Evolutionary conservation across 2,888 invertebrate species (phyloP).

Genomic region (Ptychoptera contaminata): DNA sequence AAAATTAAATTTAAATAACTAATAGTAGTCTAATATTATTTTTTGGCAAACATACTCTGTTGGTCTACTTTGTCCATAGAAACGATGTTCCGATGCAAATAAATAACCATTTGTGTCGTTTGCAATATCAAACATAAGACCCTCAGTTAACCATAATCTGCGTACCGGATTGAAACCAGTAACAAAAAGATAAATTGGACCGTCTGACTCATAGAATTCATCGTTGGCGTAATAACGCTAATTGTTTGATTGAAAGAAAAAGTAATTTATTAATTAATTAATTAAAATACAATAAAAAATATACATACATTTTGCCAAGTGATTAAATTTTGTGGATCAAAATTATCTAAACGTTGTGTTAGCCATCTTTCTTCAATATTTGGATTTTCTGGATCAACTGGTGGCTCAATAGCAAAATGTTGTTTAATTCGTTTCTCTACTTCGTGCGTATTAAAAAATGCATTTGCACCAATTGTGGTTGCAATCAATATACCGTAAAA

Average conservation of each 20-base stretch:
- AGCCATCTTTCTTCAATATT: constrained; percentile 32
- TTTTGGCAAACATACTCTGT: constrained; percentile 34
- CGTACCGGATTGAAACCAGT: constrained; percentile 55
- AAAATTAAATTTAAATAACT: constrained; percentile 2
- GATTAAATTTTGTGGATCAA: constrained; percentile 34
- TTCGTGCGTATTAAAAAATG: too few relatives aligned
- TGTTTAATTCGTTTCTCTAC: neutral
- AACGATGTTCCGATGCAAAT: constrained; percentile 59
- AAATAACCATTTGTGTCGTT: constrained; percentile 36
- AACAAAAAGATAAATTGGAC: constrained; percentile 41
- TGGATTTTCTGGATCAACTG: constrained; percentile 10
- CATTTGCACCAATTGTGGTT: too few relatives aligned
- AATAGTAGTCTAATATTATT: constrained; percentile 23
- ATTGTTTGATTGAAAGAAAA: too few relatives aligned
- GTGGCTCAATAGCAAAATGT: neutral
- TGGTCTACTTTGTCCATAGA: constrained; percentile 52
- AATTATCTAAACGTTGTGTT: constrained; percentile 40
- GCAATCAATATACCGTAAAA: too few relatives aligned
- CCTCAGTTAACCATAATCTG: constrained; percentile 35
- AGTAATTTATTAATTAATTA: neutral
- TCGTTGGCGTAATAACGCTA: constrained; percentile 34
- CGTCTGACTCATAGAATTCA: constrained; percentile 28
- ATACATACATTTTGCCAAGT: constrained; percentile 35
- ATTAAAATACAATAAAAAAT: too few relatives aligned
- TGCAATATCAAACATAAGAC: constrained; percentile 40